Conservation (phyloP, 2,888 invertebrate genomes). For the Lasioglossum pauxillum region DNA sequence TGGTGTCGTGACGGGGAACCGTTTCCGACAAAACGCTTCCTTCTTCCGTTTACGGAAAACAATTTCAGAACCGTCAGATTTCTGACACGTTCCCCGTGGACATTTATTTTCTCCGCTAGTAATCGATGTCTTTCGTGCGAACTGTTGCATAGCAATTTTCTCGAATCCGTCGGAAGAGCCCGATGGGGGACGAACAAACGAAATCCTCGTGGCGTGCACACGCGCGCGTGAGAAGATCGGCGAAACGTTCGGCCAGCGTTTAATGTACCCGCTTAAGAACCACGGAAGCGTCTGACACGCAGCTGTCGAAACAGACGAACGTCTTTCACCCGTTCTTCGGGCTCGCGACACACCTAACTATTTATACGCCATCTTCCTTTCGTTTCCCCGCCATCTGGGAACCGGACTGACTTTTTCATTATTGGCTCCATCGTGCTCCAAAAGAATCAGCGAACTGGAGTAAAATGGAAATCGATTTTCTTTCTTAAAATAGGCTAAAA, state of each 20-base stretch:
- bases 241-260: conserved; percentile 48
- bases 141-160: conserved; percentile 23
- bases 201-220: conserved; percentile 19
- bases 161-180: conserved; percentile 21
- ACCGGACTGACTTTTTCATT: neutral
- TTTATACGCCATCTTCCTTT: conserved; percentile 55
- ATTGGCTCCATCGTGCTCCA: neutral
- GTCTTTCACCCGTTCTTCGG: conserved; percentile 54
- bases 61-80: conserved; percentile 38
- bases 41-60: neutral
- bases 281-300: conserved; percentile 57
- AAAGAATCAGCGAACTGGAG: neutral
- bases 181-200: neutral
- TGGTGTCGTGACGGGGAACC: neutral
- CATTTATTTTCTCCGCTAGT: neutral
- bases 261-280: conserved; percentile 57
- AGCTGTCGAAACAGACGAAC: conserved; percentile 70
- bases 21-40: neutral
- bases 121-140: conserved; percentile 6
- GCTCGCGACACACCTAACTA: conserved; percentile 32
- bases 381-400: neutral
- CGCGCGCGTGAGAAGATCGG: conserved; percentile 26
- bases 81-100: conserved; percentile 31
- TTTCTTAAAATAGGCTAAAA: too few relatives aligned
- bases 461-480: neutral